Percentiles rank a stretch among this genome's conserved stretches.
Evolutionary conservation across 2,797 vertebrate genomes (phyloP).

Genomic region (Ispidina lecontei): DNA sequence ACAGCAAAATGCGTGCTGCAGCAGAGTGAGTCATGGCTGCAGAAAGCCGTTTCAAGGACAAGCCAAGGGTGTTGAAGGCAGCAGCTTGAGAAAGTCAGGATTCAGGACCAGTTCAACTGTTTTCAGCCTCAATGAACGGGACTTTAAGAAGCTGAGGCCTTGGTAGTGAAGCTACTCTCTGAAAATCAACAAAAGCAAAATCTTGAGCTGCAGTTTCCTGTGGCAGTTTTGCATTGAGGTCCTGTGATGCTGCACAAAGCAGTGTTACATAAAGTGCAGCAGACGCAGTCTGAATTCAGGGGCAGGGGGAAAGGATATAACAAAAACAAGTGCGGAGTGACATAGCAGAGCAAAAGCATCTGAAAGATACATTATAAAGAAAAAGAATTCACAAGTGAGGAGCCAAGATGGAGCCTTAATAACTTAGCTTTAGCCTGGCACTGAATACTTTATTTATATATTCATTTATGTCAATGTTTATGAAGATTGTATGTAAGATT

Average conservation of each 20-base stretch:
- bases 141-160: background rate
- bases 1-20: background rate
- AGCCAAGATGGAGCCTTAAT: background rate
- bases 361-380: background rate
- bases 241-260: background rate
- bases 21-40: slow-evolving; percentile 54
- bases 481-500: background rate
- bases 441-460: background rate
- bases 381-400: background rate
- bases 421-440: background rate
- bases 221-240: background rate
- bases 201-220: background rate
- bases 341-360: background rate
- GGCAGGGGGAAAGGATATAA: background rate
- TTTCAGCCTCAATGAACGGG: background rate
- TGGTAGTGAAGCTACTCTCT: background rate
- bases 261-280: slow-evolving; percentile 30
- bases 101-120: background rate
- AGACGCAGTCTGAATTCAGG: background rate
- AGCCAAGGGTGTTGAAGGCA: slow-evolving; percentile 55
- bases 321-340: background rate
- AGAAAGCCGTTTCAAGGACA: slow-evolving; percentile 62
- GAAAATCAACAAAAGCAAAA: background rate
- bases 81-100: background rate
- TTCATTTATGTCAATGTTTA: background rate